Evolutionary conservation across 2,113 vertebrate species (phyloP).

Genomic region (Scatophagus argus): DNA sequence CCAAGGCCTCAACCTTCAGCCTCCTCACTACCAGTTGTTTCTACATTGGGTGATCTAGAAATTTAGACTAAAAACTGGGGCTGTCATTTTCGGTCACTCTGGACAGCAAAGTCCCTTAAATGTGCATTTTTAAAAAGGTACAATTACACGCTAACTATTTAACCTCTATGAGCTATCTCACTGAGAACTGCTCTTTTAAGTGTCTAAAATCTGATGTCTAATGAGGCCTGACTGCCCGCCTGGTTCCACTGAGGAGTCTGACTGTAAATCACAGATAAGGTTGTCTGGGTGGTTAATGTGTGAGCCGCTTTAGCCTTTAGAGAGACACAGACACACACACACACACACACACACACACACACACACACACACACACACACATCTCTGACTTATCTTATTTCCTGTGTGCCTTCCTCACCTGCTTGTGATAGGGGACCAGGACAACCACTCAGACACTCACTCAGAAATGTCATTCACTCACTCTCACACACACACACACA

Average conservation of each 20-base stretch:
- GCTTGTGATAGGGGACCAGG: constrained; percentile 16
- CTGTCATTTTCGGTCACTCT: not conserved
- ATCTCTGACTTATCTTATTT: constrained; percentile 41
- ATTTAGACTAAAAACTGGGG: not conserved
- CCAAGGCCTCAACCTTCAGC: not conserved
- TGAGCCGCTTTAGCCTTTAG: constrained; percentile 27
- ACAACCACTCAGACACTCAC: constrained; percentile 9
- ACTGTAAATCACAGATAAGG: constrained; percentile 68
- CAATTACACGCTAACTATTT: constrained; percentile 28
- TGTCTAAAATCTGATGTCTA: constrained; percentile 58
- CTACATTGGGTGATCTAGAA: constrained; percentile 3
- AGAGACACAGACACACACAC: constrained; percentile 16
- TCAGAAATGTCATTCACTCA: not conserved
- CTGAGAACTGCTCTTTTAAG: constrained; percentile 46
- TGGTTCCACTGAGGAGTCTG: constrained; percentile 42
- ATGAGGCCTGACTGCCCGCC: constrained; percentile 51
- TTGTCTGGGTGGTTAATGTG: constrained; percentile 60
- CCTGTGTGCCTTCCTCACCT: constrained; percentile 47
- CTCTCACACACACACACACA: not conserved
- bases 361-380: constrained; percentile 1
- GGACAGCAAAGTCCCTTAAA: not conserved
- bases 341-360: constrained; percentile 9
- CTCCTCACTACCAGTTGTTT: not conserved
- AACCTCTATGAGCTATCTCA: constrained; percentile 21
- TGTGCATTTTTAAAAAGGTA: not conserved